phyloP scores from a whole-genome alignment of 1,140 invertebrate genomes.

The Bombyx mandarina region DNA sequence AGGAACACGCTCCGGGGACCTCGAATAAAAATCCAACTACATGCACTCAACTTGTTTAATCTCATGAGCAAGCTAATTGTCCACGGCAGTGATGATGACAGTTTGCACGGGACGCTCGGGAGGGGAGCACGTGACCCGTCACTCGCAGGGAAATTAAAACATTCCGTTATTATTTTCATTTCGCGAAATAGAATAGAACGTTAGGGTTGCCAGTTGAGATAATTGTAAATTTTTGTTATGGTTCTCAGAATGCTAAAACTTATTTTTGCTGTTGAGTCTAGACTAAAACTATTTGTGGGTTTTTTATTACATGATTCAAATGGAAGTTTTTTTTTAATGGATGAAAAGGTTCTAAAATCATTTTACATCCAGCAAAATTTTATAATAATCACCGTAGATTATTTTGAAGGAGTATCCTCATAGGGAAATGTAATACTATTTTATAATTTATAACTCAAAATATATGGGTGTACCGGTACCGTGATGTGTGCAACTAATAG shows the following conservation, averaged over 20 bases:
- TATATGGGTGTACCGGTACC: not conserved
- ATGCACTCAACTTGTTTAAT: conserved; percentile 58
- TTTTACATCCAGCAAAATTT: not conserved
- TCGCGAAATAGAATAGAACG: conserved; percentile 27
- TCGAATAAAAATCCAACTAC: conserved; percentile 37
- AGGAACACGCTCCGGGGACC: conserved; percentile 22
- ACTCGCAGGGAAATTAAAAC: conserved; percentile 69
- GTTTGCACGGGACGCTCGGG: conserved; percentile 17
- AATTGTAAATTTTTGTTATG: too few relatives aligned
- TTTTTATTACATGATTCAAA: not conserved
- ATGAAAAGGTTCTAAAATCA: not conserved
- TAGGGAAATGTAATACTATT: not conserved
- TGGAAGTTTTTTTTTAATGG: not conserved
- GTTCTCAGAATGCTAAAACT: conserved; percentile 1
- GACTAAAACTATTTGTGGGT: not conserved
- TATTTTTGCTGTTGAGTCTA: conserved; percentile 2
- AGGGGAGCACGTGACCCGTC: conserved; percentile 62
- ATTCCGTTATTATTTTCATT: conserved; percentile 67
- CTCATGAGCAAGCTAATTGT: conserved; percentile 65
- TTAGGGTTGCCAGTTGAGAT: conserved; percentile 10
- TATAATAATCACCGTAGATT: not conserved
- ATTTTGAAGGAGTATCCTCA: too few relatives aligned
- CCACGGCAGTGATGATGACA: conserved; percentile 63
- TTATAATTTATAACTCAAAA: not conserved
- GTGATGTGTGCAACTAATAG: conserved; percentile 26